phyloP scores from a whole-genome alignment of 1,140 invertebrate genomes.

The Drosophila sturtevanti region DNA sequence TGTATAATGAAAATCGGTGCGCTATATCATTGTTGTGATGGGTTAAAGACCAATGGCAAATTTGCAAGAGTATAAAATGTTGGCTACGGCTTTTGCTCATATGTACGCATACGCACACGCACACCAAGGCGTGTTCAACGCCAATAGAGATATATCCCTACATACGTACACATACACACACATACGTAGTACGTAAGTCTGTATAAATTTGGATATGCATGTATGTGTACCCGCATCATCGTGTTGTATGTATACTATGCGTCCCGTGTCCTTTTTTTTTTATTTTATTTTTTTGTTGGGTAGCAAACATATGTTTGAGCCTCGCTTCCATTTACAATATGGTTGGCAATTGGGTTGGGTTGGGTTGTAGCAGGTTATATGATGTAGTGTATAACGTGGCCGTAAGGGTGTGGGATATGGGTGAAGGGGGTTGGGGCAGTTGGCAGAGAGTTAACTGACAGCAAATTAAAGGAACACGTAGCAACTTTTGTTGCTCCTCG shows the following conservation, averaged over 20 bases:
- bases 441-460: slow-evolving; percentile 37
- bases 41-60: too few relatives aligned
- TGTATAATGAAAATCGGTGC: too few relatives aligned
- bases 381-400: too few relatives aligned
- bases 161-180: too few relatives aligned
- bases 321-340: slow-evolving; percentile 69
- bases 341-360: slow-evolving; percentile 23
- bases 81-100: neutral
- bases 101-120: neutral
- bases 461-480: slow-evolving; percentile 53
- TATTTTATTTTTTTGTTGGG: too few relatives aligned
- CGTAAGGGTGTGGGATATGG: too few relatives aligned
- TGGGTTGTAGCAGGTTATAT: slow-evolving; percentile 3
- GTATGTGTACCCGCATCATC: neutral
- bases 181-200: too few relatives aligned
- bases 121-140: neutral
- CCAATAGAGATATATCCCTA: too few relatives aligned
- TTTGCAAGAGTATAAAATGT: neutral
- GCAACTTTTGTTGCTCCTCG: slow-evolving; percentile 19
- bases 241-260: slow-evolving; percentile 27
- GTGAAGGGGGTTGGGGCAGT: too few relatives aligned
- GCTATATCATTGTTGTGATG: too few relatives aligned
- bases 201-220: neutral
- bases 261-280: slow-evolving; percentile 27
- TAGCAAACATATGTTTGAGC: slow-evolving; percentile 72